These are phyloP conservation scores for Psittacula derbiana DNA, from an alignment of 2,797 vertebrate species.

Conservation along the genomic window DNA sequence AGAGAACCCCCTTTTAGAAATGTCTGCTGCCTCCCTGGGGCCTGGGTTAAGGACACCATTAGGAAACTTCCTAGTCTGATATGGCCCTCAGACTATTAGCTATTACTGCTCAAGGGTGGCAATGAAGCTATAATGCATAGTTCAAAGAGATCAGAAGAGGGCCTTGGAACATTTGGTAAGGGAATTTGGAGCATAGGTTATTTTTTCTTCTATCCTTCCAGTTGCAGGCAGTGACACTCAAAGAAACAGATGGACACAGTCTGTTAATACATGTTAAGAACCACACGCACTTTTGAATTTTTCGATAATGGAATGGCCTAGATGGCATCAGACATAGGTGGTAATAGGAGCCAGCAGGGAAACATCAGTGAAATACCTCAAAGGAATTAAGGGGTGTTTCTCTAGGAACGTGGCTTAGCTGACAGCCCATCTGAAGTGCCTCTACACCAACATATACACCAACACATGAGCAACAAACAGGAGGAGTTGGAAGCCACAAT, in stretches of 20 bases:
- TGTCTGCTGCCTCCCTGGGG: neutral
- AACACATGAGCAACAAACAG: neutral
- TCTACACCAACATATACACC: neutral
- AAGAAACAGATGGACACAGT: neutral
- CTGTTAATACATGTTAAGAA: neutral
- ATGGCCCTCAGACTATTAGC: neutral
- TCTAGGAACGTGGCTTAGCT: neutral
- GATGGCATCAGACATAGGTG: neutral
- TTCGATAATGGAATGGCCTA: neutral
- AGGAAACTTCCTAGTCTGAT: neutral
- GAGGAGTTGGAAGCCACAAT: neutral
- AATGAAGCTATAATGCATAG: neutral
- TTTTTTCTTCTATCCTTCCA: neutral
- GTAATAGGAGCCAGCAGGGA: neutral
- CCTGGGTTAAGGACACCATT: neutral
- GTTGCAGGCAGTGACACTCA: neutral
- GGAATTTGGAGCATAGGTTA: neutral
- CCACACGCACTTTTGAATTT: neutral
- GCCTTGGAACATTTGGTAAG: neutral
- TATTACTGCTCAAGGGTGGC: neutral
- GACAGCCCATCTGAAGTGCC: neutral
- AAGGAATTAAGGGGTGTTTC: neutral
- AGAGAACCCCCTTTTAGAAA: neutral
- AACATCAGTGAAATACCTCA: neutral
- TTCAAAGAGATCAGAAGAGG: neutral